phyloP scores from a whole-genome alignment of 2,113 vertebrate species.

The Callorhinus ursinus region DNA sequence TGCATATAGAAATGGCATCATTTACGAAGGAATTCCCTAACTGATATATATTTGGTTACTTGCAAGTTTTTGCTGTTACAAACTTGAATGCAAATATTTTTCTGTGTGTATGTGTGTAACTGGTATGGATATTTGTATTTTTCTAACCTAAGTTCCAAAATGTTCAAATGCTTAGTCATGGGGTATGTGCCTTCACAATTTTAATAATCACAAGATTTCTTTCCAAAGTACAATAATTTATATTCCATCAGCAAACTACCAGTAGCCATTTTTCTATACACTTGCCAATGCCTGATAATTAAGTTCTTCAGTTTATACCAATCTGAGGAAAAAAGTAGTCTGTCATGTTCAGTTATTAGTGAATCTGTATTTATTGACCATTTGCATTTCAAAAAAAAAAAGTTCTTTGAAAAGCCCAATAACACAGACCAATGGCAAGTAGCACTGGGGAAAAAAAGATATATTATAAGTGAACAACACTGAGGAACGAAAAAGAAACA shows the following conservation, averaged over 20 bases:
- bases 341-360: neutral
- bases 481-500: neutral
- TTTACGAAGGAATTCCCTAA: neutral
- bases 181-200: neutral
- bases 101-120: neutral
- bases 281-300: neutral
- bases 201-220: neutral
- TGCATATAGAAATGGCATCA: neutral
- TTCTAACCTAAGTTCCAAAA: constrained; percentile 20
- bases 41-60: neutral
- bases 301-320: neutral
- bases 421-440: neutral
- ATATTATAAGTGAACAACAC: neutral
- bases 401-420: neutral
- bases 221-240: neutral
- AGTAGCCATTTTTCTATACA: neutral
- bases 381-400: neutral
- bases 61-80: neutral
- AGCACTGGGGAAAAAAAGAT: neutral
- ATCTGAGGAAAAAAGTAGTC: neutral
- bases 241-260: neutral
- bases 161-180: neutral
- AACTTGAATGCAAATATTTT: constrained; percentile 30
- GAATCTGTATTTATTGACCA: neutral
- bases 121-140: neutral